A percentile compares a stretch with the other conserved stretches of the same genome.
Evolutionary conservation across 2,888 invertebrate species (phyloP).

Genomic region (Tetranychus piercei): DNA sequence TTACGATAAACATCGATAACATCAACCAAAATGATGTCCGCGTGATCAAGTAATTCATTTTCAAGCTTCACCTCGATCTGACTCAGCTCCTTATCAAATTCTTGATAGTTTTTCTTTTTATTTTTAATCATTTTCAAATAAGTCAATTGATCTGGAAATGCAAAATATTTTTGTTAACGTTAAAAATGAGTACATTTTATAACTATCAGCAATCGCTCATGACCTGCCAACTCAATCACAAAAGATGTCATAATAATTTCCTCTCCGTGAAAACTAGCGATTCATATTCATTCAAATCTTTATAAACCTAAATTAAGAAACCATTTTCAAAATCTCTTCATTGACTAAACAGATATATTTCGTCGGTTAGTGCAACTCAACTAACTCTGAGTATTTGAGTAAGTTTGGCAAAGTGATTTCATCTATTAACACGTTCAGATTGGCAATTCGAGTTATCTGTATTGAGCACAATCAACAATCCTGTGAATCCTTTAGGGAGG

Average conservation of each 20-base stretch:
- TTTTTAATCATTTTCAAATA: not conserved
- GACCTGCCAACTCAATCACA: not conserved
- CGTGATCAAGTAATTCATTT: not conserved
- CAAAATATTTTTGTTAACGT: not conserved
- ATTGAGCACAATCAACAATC: not conserved
- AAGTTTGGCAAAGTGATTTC: not conserved
- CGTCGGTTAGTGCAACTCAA: not conserved
- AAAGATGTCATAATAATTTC: slow-evolving; percentile 10
- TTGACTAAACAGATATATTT: not conserved
- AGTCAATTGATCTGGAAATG: not conserved
- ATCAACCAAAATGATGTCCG: slow-evolving; percentile 18
- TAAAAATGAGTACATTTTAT: not conserved
- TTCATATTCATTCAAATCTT: not conserved
- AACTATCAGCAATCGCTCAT: not conserved
- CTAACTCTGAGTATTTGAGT: slow-evolving; percentile 15
- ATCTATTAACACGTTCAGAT: not conserved
- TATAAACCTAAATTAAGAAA: not conserved
- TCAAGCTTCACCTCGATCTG: not conserved
- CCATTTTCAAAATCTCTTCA: not conserved
- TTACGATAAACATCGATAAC: slow-evolving; percentile 18
- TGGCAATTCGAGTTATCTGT: not conserved
- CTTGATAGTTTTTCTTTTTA: not conserved
- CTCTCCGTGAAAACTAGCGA: not conserved
- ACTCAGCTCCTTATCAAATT: not conserved
- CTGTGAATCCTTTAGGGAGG: not conserved